These are phyloP conservation scores for Panthera leo DNA, from an alignment of 2,113 vertebrate genomes.

Conservation along the genomic window DNA sequence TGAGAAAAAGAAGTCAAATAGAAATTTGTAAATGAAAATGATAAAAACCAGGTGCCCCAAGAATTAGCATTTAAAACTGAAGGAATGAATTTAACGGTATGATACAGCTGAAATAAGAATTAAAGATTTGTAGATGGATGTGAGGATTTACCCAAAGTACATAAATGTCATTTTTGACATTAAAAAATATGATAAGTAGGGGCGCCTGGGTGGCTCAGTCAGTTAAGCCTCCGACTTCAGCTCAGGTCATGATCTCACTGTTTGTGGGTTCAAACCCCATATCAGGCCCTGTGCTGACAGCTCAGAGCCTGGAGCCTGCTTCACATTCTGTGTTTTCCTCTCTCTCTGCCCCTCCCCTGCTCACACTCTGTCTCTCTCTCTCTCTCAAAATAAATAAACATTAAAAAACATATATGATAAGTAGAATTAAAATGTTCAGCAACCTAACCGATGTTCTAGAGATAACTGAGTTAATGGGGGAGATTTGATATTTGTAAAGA, in stretches of 20 bases:
- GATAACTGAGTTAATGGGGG: not conserved
- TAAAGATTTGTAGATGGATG: not conserved
- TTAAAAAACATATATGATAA: not conserved
- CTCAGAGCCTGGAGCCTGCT: too few relatives aligned
- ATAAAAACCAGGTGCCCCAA: not conserved
- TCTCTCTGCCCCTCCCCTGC: too few relatives aligned
- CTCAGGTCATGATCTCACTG: too few relatives aligned
- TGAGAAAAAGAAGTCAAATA: not conserved
- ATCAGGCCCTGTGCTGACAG: too few relatives aligned
- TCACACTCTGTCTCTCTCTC: too few relatives aligned
- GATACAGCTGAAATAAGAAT: not conserved
- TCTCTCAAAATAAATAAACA: too few relatives aligned
- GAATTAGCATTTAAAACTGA: not conserved
- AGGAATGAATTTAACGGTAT: not conserved
- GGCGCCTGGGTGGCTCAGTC: too few relatives aligned
- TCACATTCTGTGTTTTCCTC: too few relatives aligned
- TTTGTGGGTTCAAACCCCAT: too few relatives aligned
- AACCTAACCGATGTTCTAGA: not conserved
- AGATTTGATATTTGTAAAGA: not conserved
- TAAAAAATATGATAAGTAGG: not conserved
- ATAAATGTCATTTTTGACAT: not conserved
- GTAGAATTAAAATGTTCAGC: not conserved
- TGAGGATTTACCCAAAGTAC: not conserved
- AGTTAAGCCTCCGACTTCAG: too few relatives aligned
- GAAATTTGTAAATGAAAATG: not conserved